These are phyloP conservation scores for Merodon equestris DNA, from an alignment of 2,888 invertebrate genomes.

Conservation along the genomic window DNA sequence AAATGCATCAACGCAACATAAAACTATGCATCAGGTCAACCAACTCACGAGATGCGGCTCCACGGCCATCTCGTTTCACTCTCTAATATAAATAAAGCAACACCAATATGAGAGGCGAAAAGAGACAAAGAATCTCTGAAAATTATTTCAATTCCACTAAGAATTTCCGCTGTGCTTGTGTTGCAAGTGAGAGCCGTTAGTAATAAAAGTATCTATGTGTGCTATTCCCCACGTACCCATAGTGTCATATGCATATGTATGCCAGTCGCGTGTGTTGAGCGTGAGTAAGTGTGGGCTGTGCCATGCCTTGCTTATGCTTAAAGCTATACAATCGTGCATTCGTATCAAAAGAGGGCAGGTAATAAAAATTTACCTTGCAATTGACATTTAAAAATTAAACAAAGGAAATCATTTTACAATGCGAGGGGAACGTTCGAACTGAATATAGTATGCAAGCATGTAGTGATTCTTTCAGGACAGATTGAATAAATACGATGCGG, in stretches of 20 bases:
- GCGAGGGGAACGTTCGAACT: no score
- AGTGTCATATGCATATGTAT: no score
- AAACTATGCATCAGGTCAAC: conserved; percentile 44
- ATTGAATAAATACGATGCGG: no score
- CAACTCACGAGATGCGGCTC: conserved; percentile 49
- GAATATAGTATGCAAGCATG: neutral
- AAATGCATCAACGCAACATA: conserved; percentile 2
- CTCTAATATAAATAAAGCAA: conserved; percentile 23
- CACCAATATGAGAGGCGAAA: conserved; percentile 2
- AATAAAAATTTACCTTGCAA: conserved; percentile 47
- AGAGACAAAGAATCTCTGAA: conserved; percentile 20
- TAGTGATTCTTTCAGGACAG: neutral
- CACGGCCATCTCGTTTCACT: neutral
- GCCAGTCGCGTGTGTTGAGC: no score
- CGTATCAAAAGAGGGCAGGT: conserved; percentile 1
- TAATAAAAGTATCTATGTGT: no score
- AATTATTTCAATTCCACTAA: conserved; percentile 14
- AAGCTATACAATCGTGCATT: no score
- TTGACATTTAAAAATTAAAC: conserved; percentile 47
- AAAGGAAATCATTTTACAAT: conserved; percentile 15
- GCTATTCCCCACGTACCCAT: no score
- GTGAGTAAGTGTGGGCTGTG: no score
- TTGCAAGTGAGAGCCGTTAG: no score
- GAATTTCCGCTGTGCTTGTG: no score
- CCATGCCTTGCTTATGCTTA: no score